Conservation (phyloP, 23 tunicate species). For the Halocynthia roretzi region DNA sequence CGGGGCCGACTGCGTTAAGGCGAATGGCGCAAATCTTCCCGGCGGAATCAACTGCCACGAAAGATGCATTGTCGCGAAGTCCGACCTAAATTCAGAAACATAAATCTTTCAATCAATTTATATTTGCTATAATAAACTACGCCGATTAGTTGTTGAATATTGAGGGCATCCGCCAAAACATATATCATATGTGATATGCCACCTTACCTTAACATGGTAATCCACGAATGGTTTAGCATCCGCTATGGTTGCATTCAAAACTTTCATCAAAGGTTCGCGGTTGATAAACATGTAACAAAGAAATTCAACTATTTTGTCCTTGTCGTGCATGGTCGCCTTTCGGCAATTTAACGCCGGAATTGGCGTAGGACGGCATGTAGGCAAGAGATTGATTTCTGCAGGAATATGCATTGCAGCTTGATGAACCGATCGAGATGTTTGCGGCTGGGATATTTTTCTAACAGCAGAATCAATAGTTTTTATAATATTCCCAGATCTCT, state of each 20-base stretch:
- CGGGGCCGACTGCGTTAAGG: constrained; percentile 62
- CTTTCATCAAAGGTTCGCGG: constrained; percentile 67
- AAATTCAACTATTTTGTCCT: constrained; percentile 55
- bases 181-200: neutral
- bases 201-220: constrained; percentile 71
- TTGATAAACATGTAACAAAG: constrained; percentile 41
- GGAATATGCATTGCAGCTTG: no score
- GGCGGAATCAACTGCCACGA: constrained; percentile 42
- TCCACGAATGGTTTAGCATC: constrained; percentile 52
- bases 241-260: constrained; percentile 33
- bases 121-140: neutral
- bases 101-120: neutral
- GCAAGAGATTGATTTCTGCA: no score
- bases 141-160: neutral
- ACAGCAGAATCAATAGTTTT: no score
- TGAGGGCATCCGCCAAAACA: neutral
- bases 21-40: constrained; percentile 78
- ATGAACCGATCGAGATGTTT: no score
- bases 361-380: neutral
- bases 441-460: no score
- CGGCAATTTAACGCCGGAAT: neutral
- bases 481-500: no score
- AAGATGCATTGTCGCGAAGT: constrained; percentile 52
- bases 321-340: constrained; percentile 16
- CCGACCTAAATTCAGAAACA: constrained; percentile 50